Base-by-base conservation (phyloP, 2,888 invertebrate genomes). In the Clusia tigrina region DNA sequence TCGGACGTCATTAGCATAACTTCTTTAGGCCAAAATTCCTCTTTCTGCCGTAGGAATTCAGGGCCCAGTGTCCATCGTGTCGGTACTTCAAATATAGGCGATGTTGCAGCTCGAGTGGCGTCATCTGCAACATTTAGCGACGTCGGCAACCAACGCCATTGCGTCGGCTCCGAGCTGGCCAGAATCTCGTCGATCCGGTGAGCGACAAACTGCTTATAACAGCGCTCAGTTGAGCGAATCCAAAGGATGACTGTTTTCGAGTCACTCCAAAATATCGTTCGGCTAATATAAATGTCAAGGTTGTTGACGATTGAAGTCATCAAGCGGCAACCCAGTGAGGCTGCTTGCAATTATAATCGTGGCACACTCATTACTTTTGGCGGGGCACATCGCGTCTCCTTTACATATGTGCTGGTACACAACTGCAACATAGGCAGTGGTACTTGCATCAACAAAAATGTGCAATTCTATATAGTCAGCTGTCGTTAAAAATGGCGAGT, bases 191-290 rank as follows among this genome's bases (percentile, higher is more conserved):
- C 15, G 15, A 59, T 18, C 10, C 53, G n/a, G 38, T n/a, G 23
- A 15, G 59, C 59, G 12, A 59, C 53, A 20, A 51, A 59, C n/a
- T 17, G 53, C 18, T 51, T 48, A 25, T 69, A 66, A 42, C 61
- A 64, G 54, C 70, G 59, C 1, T 63, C 58, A n/a, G 67, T 64
- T n/a, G 68, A 68, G 46, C 62, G 56, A 38, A 73, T 56, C 71
- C 71, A 73, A 37, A 58, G 58, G 22, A 72, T 37, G 12, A 57
- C 57, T 15, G 57, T 62, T 38, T 62, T 51, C 1, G 57, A 57
- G 23, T 62, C 57, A 23, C 37, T 52, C 56, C 62, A 62, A 32
- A 48, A 61, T 56, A 25, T 46, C 12, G 24, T 24, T 22, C 48
- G 12, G n/a, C n/a, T n/a, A n/a, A n/a, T n/a, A n/a, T n/a, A n/a